These are phyloP conservation scores for Conops quadrifasciatus DNA, from an alignment of 2,888 invertebrate genomes.

Conservation along the genomic window DNA sequence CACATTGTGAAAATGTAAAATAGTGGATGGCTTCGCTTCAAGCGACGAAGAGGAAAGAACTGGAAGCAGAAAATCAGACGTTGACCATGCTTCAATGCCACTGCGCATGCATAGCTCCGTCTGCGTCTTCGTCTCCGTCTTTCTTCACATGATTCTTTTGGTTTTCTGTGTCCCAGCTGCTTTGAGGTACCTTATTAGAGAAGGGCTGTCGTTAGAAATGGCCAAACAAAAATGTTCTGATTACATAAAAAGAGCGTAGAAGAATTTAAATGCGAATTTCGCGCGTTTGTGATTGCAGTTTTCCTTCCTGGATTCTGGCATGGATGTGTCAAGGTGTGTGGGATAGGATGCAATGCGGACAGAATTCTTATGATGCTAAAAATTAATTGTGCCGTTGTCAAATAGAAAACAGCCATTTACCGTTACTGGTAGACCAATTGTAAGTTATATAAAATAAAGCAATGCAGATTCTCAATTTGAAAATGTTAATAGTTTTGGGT, in stretches of 20 bases:
- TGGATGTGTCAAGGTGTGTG: too few species aligned
- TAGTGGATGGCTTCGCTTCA: neutral
- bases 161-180: constrained; percentile 2
- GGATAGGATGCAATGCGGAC: too few species aligned
- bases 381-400: too few species aligned
- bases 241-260: neutral
- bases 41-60: neutral
- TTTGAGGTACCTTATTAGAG: constrained; percentile 30
- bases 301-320: neutral
- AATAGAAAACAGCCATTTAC: too few species aligned
- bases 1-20: constrained; percentile 16
- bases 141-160: constrained; percentile 7
- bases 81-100: neutral
- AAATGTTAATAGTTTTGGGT: too few species aligned
- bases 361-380: too few species aligned
- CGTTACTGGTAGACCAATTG: too few species aligned
- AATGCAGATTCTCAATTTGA: too few species aligned
- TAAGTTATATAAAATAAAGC: too few species aligned
- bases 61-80: neutral
- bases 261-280: constrained; percentile 20
- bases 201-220: constrained; percentile 17
- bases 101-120: too few species aligned
- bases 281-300: neutral
- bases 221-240: neutral
- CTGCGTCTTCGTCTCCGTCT: neutral